Evolutionary conservation across 2,113 vertebrate genomes (phyloP), one percentile per base, ranked within the genome.

Genomic region (Piprites chloris): DNA sequence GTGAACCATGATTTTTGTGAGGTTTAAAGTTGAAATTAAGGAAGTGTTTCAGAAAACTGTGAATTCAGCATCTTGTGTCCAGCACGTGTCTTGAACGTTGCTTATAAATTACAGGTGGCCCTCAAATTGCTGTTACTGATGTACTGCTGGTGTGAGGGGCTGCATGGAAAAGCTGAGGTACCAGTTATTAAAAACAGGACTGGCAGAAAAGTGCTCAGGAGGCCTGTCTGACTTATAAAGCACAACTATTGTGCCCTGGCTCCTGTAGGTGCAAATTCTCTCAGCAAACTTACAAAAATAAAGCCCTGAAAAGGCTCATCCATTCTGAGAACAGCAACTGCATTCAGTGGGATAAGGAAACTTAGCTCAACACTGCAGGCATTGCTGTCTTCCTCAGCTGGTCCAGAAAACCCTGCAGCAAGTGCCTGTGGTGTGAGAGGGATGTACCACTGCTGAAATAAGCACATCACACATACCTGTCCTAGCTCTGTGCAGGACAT

Each of bases 251-350:
- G 76, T 41, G 18, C 87, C 79, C 85, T 19, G 0, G 61, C 90
- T 93, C 71, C 72, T 0, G 35, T 90, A 96, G 96, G 96, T 96
- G 96, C 95, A 96, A 96, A 95, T 95, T 97, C 95, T 96, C 90
- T 96, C 95, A 72, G 95, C 95, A 95, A 96, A 96, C 96, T 94
- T 96, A 89, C 52, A 81, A 95, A 96, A 96, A 96, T 94, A 95
- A 90, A 93, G 85, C 83, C 65, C 90, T 96, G 96, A 97, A 96
- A 96, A 96, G 88, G 85, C 85, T 95, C 88, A 94, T 95, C 96
- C 96, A 96, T 44, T 53, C 90, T 72, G 92, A 94, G 92, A 97
- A 97, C 96, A 97, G 95, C 93, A 81, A 21, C 79, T 89, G 78
- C 93, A 94, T 96, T 97, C 93, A 97, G 85, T 63, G 79, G 47